phyloP scores from a whole-genome alignment of 2,888 invertebrate species.

The Priocnemis perturbator region DNA sequence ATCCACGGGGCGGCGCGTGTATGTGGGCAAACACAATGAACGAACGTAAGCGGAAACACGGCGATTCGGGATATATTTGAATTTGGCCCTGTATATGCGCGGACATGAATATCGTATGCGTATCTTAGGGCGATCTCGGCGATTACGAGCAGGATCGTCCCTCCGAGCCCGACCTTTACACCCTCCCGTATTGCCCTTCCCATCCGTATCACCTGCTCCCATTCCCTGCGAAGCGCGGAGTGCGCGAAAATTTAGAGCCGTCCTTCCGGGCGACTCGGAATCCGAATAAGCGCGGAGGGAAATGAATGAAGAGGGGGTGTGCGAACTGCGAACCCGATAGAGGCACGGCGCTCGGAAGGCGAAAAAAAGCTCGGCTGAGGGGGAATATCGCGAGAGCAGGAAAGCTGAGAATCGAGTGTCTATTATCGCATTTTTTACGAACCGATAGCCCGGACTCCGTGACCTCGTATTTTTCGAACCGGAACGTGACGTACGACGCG shows the following conservation, averaged over 20 bases:
- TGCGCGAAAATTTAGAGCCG: slow-evolving; percentile 43
- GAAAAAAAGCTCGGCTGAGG: slow-evolving; percentile 2
- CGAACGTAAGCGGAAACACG: no score
- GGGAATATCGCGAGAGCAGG: background rate
- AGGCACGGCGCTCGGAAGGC: background rate
- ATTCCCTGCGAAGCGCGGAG: background rate
- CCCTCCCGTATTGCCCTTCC: background rate
- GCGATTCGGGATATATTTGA: no score
- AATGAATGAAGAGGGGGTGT: slow-evolving; percentile 39
- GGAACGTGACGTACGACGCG: no score
- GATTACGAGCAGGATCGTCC: slow-evolving; percentile 1
- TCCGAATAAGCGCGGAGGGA: slow-evolving; percentile 34
- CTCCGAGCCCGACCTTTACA: background rate
- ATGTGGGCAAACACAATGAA: no score
- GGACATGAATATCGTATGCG: background rate
- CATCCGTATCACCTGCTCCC: slow-evolving; percentile 1
- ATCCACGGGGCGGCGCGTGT: no score
- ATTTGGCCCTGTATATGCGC: no score
- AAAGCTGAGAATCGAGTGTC: slow-evolving; percentile 4
- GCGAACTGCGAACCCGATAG: background rate
- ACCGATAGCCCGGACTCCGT: no score
- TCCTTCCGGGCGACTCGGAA: slow-evolving; percentile 38
- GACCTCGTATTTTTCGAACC: no score
- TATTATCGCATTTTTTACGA: no score
- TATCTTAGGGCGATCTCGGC: background rate